A percentile compares a stretch with the other conserved stretches of the same genome.
Conservation (phyloP, 53 echinoderm and acorn worm genomes). For the Paracentrotus lividus region DNA sequence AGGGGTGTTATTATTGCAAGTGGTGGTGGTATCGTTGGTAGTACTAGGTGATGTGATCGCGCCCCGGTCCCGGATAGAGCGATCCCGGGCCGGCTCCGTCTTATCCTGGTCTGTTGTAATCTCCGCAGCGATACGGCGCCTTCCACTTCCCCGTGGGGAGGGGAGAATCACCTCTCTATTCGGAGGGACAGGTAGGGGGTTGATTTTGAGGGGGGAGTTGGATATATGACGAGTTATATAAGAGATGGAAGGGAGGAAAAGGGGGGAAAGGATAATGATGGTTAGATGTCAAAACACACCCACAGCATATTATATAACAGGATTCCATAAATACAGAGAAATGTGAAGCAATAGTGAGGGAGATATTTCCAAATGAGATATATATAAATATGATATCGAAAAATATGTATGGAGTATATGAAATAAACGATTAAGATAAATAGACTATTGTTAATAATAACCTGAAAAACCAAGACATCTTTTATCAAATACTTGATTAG, state of each 20-base stretch:
- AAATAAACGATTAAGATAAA: not conserved
- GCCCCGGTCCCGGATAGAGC: conserved; percentile 56
- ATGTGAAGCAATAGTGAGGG: conserved; percentile 57
- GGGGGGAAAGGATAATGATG: conserved; percentile 50
- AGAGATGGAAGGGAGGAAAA: conserved; percentile 43
- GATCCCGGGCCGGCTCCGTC: conserved; percentile 59
- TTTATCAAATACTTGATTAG: not conserved
- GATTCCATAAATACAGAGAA: conserved; percentile 51
- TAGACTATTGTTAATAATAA: conserved; percentile 26
- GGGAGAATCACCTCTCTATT: conserved; percentile 68
- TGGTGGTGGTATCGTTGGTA: conserved; percentile 65
- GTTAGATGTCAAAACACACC: conserved; percentile 64
- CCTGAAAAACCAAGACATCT: not conserved
- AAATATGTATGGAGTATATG: conserved; percentile 31
- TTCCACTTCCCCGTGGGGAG: conserved; percentile 60
- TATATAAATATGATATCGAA: not conserved
- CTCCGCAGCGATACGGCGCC: conserved; percentile 68
- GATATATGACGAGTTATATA: conserved; percentile 32
- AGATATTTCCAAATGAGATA: not conserved
- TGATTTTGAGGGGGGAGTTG: conserved; percentile 21
- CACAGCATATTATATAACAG: conserved; percentile 40
- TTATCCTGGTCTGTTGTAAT: conserved; percentile 67
- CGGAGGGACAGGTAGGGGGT: not conserved
- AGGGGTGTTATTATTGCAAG: conserved; percentile 64
- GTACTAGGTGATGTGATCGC: conserved; percentile 27